Evolutionary conservation across 2,797 vertebrate genomes (phyloP), one percentile per base, ranked within the genome.

Genomic region (Enteromius paludinosus): DNA sequence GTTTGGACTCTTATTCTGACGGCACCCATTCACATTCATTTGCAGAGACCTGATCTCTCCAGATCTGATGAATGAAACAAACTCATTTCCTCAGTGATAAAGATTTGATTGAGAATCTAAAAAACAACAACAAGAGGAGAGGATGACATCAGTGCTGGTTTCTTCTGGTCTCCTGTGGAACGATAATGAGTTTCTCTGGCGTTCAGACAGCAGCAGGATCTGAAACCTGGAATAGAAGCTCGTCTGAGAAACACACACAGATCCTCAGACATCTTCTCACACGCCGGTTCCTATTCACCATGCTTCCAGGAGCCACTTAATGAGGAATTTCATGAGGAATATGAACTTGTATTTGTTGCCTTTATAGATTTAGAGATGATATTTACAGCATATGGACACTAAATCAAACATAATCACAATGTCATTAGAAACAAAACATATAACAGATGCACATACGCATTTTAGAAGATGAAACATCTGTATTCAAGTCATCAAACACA

Each of bases 201-300:
- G 68, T 25, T 71, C 82, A 78, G 79, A 85, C 52, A 56, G 68
- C 59, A 30, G 79, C 18, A 7, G 41, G 79, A 30, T 25, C 54
- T 52, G 72, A 64, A 47, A 75, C 78, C 75, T 9, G 54, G 68
- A 47, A 81, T 23, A 72, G 38, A 62, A 56, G 35, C 47, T 43
- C 47, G 33, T 23, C 15, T 0, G 68, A 61, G 35, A 25, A 43
- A 43, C 66, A 69, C 20, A 33, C 43, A 23, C 56, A 3, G 3
- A 30, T 28, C 68, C 43, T 6, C 15, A 45, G 18, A 25, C 41
- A 49, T 20, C 18, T n/a, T 64, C 65, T 56, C 64, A 38, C 33
- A 73, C 14, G 5, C 61, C 17, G 7, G 9, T 11, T 14, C 25
- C 8, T 59, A 38, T 15, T 49, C 54, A 28, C 45, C 35, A 52